phyloP scores from a whole-genome alignment of 2,888 invertebrate species.

The Cephus nigrinus region DNA sequence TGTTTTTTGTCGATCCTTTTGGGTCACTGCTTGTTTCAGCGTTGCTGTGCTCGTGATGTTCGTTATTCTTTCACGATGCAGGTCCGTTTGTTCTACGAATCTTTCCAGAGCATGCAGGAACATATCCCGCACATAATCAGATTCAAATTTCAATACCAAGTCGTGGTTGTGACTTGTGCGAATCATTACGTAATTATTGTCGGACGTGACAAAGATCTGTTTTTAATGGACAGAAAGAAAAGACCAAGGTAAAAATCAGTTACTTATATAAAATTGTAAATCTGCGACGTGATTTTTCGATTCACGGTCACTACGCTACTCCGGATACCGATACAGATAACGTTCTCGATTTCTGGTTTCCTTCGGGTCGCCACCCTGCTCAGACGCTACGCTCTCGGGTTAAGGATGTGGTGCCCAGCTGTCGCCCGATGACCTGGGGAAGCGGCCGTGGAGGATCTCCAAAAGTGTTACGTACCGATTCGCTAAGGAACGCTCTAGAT shows the following conservation, averaged over 20 bases:
- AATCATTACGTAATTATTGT: slow-evolving; percentile 63
- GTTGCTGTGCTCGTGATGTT: slow-evolving; percentile 47
- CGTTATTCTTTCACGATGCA: slow-evolving; percentile 44
- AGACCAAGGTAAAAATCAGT: neutral
- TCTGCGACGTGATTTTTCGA: too few relatives aligned
- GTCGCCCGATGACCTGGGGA: too few relatives aligned
- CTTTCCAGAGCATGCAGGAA: slow-evolving; percentile 63
- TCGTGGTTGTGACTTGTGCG: slow-evolving; percentile 69
- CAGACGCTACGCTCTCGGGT: too few relatives aligned
- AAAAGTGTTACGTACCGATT: too few relatives aligned
- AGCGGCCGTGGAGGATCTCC: too few relatives aligned
- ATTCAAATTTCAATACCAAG: slow-evolving; percentile 69
- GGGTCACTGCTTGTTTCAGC: slow-evolving; percentile 65
- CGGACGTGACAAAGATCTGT: slow-evolving; percentile 59
- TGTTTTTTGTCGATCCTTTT: slow-evolving; percentile 65
- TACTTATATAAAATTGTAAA: neutral
- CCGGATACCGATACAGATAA: too few relatives aligned
- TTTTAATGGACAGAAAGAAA: slow-evolving; percentile 11
- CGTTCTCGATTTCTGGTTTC: too few relatives aligned
- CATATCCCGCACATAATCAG: slow-evolving; percentile 57
- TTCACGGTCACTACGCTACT: too few relatives aligned
- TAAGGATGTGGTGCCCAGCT: too few relatives aligned
- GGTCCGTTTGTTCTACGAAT: slow-evolving; percentile 52
- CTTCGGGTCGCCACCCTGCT: too few relatives aligned
- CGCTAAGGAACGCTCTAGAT: too few relatives aligned